Conservation (phyloP, 92 coral and sea anemone genomes). For the Virgularia gustaviana region DNA sequence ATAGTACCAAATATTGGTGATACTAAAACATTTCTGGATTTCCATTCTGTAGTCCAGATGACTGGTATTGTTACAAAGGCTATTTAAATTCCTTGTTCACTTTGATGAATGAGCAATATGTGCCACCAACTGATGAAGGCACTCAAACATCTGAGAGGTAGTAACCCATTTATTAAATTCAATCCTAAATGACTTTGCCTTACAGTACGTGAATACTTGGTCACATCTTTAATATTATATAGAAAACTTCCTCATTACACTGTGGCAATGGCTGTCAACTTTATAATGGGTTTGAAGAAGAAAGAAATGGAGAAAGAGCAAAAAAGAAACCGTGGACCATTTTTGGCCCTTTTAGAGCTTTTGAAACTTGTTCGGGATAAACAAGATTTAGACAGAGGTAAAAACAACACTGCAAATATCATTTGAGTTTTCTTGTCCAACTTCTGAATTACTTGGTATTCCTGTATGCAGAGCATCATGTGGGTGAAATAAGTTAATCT, state of each 20-base stretch:
- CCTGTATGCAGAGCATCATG: not conserved
- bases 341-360: conserved; percentile 74
- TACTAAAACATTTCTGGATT: too few species aligned
- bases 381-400: conserved; percentile 62
- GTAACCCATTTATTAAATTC: not conserved
- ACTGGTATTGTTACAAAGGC: conserved; percentile 78
- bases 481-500: not conserved
- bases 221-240: not conserved
- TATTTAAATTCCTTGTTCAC: conserved; percentile 66
- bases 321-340: conserved; percentile 77
- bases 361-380: conserved; percentile 56
- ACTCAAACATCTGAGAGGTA: not conserved
- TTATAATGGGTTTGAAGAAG: conserved; percentile 58
- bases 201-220: not conserved
- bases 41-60: conserved; percentile 75
- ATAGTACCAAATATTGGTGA: not conserved
- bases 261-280: conserved; percentile 49
- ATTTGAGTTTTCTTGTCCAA: not conserved
- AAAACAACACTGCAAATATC: not conserved
- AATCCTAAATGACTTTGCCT: not conserved
- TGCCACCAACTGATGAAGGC: conserved; percentile 60
- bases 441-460: not conserved
- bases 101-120: conserved; percentile 61
- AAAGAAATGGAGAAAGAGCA: conserved; percentile 66
- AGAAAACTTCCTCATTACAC: conserved; percentile 65